A percentile compares a stretch with the other conserved stretches of the same genome.
phyloP scores from a whole-genome alignment of 2,797 vertebrate species.

The Ambastaia sidthimunki region DNA sequence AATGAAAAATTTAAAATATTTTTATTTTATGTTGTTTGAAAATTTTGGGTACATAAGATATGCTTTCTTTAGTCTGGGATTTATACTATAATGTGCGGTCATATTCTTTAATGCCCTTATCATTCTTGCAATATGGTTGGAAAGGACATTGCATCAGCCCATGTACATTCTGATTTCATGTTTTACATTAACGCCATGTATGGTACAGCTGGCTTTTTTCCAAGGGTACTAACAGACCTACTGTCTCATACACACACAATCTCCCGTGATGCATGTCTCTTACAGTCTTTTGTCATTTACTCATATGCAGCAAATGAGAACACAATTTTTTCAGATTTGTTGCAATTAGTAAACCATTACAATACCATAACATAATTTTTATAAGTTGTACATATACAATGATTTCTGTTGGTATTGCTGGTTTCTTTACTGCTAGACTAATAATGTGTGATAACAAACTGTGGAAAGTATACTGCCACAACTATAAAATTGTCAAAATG shows the following conservation, averaged over 20 bases:
- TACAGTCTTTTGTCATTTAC: constrained; percentile 54
- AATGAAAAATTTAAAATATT: constrained; percentile 48
- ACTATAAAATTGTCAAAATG: constrained; percentile 48
- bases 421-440: constrained; percentile 40
- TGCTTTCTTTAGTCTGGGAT: constrained; percentile 41
- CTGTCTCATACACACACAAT: constrained; percentile 42
- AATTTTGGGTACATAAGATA: constrained; percentile 38
- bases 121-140: constrained; percentile 40
- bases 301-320: constrained; percentile 52
- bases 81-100: constrained; percentile 47
- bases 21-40: constrained; percentile 54
- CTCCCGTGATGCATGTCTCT: constrained; percentile 43
- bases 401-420: constrained; percentile 36
- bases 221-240: constrained; percentile 49
- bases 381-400: constrained; percentile 39
- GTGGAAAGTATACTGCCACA: constrained; percentile 53
- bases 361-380: constrained; percentile 50
- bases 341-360: constrained; percentile 54
- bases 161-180: constrained; percentile 59
- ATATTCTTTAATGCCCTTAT: constrained; percentile 41
- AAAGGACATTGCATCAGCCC: constrained; percentile 49
- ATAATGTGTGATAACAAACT: constrained; percentile 47
- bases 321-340: constrained; percentile 51
- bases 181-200: constrained; percentile 56
- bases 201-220: constrained; percentile 52